Percentiles rank a stretch among this genome's conserved stretches.
Evolutionary conservation across 2,888 invertebrate genomes (phyloP).

Genomic region (Tipula confusa): DNA sequence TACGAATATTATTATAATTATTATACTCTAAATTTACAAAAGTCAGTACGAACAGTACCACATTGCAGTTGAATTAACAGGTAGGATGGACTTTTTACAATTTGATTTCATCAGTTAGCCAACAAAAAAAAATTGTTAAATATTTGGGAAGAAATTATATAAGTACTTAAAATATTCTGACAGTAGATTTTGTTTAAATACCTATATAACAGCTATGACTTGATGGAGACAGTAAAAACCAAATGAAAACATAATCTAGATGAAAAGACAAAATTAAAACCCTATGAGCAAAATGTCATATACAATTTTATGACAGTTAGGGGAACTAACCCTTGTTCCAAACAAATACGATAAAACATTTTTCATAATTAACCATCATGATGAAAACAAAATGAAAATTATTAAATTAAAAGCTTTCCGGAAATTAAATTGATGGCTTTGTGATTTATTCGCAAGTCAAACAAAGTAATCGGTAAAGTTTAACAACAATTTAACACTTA

Average conservation of each 20-base stretch:
- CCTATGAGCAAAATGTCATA: neutral
- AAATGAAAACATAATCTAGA: neutral
- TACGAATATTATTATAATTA: neutral
- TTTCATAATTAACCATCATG: neutral
- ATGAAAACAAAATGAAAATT: neutral
- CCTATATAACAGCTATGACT: neutral
- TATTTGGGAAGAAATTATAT: neutral
- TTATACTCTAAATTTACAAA: neutral
- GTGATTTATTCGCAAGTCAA: neutral
- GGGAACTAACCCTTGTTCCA: neutral
- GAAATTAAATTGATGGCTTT: neutral
- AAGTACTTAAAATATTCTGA: neutral
- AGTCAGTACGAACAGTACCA: neutral
- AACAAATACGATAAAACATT: neutral
- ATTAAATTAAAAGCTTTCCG: neutral
- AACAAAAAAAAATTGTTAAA: neutral
- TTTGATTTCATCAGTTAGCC: neutral
- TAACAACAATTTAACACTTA: neutral
- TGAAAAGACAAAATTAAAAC: neutral
- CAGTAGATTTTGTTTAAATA: too few species aligned
- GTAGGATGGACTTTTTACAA: neutral
- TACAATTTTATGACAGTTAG: neutral
- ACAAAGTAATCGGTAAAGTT: neutral
- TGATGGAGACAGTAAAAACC: neutral
- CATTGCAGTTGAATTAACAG: conserved; percentile 8